phyloP scores from a whole-genome alignment of 2,888 invertebrate species.

The Callosobruchus maculatus region DNA sequence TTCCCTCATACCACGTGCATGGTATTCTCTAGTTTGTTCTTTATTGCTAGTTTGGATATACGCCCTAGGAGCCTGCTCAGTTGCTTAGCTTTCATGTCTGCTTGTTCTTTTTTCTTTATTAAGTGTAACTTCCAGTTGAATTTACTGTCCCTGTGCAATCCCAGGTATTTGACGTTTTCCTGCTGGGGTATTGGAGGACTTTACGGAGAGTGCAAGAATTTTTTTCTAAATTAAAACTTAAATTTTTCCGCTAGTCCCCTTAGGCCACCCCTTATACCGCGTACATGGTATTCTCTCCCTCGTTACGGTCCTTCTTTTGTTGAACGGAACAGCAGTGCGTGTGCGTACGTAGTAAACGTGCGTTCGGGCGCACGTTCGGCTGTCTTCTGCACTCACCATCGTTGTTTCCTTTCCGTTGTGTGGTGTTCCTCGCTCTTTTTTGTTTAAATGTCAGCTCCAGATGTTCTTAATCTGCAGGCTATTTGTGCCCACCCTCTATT shows the following conservation, averaged over 20 bases:
- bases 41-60: no score
- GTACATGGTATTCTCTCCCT: neutral
- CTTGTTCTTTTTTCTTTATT: no score
- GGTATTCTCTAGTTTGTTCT: no score
- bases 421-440: conserved; percentile 37
- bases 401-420: conserved; percentile 10
- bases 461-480: conserved; percentile 49
- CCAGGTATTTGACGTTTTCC: no score
- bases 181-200: no score
- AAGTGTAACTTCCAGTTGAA: no score
- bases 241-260: conserved; percentile 10
- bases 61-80: no score
- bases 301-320: neutral
- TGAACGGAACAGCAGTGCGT: conserved; percentile 22
- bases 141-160: no score
- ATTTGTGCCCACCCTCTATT: conserved; percentile 40
- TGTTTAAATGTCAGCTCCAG: conserved; percentile 55
- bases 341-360: conserved; percentile 20
- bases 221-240: neutral
- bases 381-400: conserved; percentile 41
- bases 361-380: conserved; percentile 13
- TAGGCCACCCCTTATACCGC: neutral
- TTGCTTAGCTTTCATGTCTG: no score
- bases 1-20: no score
- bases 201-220: no score